Evolutionary conservation across 2,888 invertebrate species (phyloP).

Genomic region (Phengaris arion): DNA sequence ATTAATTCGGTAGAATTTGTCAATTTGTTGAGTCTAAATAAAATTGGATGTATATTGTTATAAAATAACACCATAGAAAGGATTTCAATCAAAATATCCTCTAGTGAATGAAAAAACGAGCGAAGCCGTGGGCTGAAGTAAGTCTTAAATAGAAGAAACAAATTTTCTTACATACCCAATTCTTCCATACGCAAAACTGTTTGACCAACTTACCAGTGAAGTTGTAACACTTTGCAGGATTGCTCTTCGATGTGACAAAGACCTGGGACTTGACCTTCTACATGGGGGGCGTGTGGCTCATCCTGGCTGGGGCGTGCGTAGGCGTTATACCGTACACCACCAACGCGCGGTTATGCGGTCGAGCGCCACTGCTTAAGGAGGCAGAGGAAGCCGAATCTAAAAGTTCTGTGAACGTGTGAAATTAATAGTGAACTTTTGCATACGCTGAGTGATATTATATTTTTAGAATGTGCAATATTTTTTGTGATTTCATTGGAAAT

Average conservation of each 20-base stretch:
- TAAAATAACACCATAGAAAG: too few relatives aligned
- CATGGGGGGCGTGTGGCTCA: constrained; percentile 61
- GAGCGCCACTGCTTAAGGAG: constrained; percentile 56
- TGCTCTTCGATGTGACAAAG: constrained; percentile 60
- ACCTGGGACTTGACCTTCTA: constrained; percentile 69
- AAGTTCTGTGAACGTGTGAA: constrained; percentile 39
- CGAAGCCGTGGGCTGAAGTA: too few relatives aligned
- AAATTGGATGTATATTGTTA: too few relatives aligned
- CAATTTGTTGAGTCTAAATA: too few relatives aligned
- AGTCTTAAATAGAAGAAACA: too few relatives aligned
- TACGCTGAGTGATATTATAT: too few relatives aligned
- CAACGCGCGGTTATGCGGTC: constrained; percentile 60
- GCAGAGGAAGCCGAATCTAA: constrained; percentile 45
- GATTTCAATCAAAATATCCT: too few relatives aligned
- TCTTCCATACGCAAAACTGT: background rate
- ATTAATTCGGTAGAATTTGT: too few relatives aligned
- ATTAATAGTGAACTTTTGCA: too few relatives aligned
- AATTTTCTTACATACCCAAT: too few relatives aligned
- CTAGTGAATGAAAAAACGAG: too few relatives aligned
- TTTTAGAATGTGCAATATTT: too few relatives aligned
- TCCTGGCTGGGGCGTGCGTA: constrained; percentile 59
- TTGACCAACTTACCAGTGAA: background rate
- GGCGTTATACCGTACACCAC: constrained; percentile 62
- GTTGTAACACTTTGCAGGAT: constrained; percentile 48
- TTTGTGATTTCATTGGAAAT: background rate